Conservation (phyloP, 1,140 invertebrate species). For the Dreissena polymorpha region DNA sequence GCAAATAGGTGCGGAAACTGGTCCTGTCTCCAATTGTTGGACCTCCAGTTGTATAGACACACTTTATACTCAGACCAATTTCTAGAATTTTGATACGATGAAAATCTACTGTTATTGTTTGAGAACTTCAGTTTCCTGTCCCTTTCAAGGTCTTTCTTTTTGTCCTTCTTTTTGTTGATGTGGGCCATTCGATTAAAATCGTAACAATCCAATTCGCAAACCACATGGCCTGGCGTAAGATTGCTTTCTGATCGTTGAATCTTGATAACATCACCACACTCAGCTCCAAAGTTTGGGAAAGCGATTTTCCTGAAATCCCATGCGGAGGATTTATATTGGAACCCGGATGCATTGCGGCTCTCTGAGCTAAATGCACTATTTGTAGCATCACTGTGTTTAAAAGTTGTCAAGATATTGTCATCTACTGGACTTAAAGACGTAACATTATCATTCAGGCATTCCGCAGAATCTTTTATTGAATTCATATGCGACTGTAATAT, state of each 20-base stretch:
- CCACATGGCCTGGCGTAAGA: background rate
- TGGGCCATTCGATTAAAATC: conserved; percentile 16
- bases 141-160: background rate
- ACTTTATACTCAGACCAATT: conserved; percentile 42
- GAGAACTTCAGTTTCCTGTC: conserved; percentile 41
- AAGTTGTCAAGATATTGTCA: too few relatives aligned
- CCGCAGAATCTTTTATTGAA: too few relatives aligned
- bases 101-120: background rate
- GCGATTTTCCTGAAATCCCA: conserved; percentile 65
- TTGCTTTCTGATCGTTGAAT: background rate
- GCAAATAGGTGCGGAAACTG: conserved; percentile 28
- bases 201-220: background rate
- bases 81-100: background rate
- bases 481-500: too few relatives aligned
- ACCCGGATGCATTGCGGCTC: too few relatives aligned
- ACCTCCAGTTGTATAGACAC: background rate
- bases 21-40: background rate
- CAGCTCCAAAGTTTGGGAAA: conserved; percentile 65
- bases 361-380: too few relatives aligned
- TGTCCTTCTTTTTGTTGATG: conserved; percentile 45
- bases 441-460: too few relatives aligned
- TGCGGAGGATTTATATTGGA: conserved; percentile 3
- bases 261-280: conserved; percentile 1
- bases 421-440: too few relatives aligned
- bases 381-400: too few relatives aligned